These are phyloP conservation scores for Pipistrellus kuhlii DNA, from an alignment of 2,797 vertebrate species.

Conservation along the genomic window DNA sequence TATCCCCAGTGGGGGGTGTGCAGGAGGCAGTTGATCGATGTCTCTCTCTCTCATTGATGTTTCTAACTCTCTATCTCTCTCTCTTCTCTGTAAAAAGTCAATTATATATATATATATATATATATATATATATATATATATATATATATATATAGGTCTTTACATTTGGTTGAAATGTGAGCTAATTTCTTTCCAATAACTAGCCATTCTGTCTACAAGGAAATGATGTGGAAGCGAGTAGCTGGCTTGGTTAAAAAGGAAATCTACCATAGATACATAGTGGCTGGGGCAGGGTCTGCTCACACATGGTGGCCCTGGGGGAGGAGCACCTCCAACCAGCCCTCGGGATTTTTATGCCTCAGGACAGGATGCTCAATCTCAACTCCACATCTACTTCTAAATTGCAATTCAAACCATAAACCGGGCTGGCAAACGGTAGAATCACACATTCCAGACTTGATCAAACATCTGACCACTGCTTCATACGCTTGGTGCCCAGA, in stretches of 20 bases:
- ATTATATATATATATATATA: too few species aligned
- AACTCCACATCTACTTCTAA: not conserved
- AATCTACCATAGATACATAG: not conserved
- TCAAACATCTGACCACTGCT: not conserved
- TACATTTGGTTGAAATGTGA: constrained; percentile 11
- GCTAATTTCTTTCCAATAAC: not conserved
- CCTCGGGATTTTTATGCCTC: not conserved
- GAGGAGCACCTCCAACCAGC: not conserved
- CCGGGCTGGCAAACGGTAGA: not conserved
- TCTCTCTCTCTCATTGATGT: too few species aligned
- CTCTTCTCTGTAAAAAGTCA: too few species aligned
- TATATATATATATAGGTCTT: constrained; percentile 9
- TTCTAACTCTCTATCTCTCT: too few species aligned
- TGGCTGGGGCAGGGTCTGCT: not conserved
- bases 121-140: too few species aligned
- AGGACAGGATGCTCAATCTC: not conserved
- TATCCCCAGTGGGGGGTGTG: too few species aligned
- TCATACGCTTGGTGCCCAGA: not conserved
- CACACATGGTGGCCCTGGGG: not conserved
- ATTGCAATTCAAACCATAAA: not conserved
- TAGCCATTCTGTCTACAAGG: not conserved
- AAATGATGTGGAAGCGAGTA: not conserved
- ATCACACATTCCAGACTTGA: not conserved
- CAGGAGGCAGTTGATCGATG: too few species aligned
- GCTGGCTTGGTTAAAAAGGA: not conserved